Percentiles rank a stretch among this genome's conserved stretches.
Conservation (phyloP, 2,888 invertebrate species). For the Euphydryas editha region DNA sequence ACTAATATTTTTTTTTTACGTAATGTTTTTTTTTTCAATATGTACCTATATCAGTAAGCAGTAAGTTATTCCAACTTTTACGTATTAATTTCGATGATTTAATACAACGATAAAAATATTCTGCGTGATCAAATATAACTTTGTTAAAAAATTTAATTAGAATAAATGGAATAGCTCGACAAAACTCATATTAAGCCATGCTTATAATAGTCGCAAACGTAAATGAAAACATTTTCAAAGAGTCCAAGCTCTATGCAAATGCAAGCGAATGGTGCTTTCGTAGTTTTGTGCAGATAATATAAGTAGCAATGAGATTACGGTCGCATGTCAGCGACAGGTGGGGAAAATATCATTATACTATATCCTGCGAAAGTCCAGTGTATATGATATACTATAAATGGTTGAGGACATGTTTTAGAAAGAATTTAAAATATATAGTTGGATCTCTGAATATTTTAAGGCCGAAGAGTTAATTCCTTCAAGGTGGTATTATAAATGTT, state of each 20-base stretch:
- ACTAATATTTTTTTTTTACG: too few relatives aligned
- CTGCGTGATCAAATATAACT: too few relatives aligned
- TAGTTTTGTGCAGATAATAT: not conserved
- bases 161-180: not conserved
- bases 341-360: conserved; percentile 12
- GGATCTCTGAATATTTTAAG: too few relatives aligned
- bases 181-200: not conserved
- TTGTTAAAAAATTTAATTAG: too few relatives aligned
- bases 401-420: not conserved
- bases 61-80: too few relatives aligned
- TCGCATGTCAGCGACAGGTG: conserved; percentile 10
- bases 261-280: not conserved
- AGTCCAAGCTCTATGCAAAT: not conserved
- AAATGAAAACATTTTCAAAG: not conserved
- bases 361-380: not conserved
- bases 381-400: not conserved
- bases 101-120: too few relatives aligned
- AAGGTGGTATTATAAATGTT: too few relatives aligned
- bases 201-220: not conserved
- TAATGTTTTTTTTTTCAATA: too few relatives aligned
- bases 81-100: too few relatives aligned
- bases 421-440: too few relatives aligned
- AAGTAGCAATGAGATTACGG: not conserved
- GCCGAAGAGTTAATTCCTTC: too few relatives aligned
- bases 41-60: too few relatives aligned